Evolutionary conservation across 2,888 invertebrate genomes (phyloP).

Genomic region (Dynastes tityus): DNA sequence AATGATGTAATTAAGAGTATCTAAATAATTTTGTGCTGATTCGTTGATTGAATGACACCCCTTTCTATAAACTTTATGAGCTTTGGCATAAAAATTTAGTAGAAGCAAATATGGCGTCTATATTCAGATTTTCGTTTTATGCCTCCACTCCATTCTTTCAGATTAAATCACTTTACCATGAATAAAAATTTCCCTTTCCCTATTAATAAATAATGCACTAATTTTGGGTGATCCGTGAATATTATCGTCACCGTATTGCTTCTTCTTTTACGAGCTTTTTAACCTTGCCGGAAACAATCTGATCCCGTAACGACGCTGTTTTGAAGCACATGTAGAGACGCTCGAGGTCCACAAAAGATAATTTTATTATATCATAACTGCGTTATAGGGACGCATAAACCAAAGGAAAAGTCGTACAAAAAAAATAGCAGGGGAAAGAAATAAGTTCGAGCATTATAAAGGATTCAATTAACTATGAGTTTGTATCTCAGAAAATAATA

Average conservation of each 20-base stretch:
- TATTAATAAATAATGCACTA: slow-evolving; percentile 16
- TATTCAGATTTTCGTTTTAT: background rate
- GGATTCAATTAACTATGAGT: slow-evolving; percentile 45
- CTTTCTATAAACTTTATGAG: too few species aligned
- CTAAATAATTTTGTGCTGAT: too few species aligned
- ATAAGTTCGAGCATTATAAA: slow-evolving; percentile 41
- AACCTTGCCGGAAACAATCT: slow-evolving; percentile 37
- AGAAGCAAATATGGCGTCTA: background rate
- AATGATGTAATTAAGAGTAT: too few species aligned
- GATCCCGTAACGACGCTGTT: slow-evolving; percentile 24
- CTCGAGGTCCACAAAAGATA: slow-evolving; percentile 29
- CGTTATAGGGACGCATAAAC: slow-evolving; percentile 31
- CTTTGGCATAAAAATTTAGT: too few species aligned
- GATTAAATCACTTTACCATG: slow-evolving; percentile 20
- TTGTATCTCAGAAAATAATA: slow-evolving; percentile 22
- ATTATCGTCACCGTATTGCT: slow-evolving; percentile 31
- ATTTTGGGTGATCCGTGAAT: slow-evolving; percentile 7
- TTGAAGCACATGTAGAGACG: slow-evolving; percentile 26
- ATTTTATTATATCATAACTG: slow-evolving; percentile 35
- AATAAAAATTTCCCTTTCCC: background rate
- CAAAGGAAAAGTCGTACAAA: slow-evolving; percentile 18
- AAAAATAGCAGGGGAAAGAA: background rate
- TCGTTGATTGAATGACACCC: too few species aligned
- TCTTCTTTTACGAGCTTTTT: slow-evolving; percentile 36
- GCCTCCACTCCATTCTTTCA: background rate